A percentile compares a stretch with the other conserved stretches of the same genome.
Evolutionary conservation across 1,140 invertebrate genomes (phyloP).

Genomic region (Lepidurus couesii): DNA sequence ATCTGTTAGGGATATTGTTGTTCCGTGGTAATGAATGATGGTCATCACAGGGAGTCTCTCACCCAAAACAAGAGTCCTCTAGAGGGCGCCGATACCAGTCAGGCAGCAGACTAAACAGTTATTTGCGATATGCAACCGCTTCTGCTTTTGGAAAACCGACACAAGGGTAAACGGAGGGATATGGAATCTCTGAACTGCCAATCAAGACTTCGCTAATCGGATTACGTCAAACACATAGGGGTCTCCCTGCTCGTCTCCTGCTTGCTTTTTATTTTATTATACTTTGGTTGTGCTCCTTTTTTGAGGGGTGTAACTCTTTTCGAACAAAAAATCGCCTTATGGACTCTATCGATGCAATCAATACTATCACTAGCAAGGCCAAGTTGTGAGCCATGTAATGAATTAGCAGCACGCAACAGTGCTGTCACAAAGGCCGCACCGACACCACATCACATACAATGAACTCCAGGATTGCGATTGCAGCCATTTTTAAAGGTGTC

Average conservation of each 20-base stretch:
- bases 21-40: background rate
- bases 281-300: background rate
- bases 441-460: background rate
- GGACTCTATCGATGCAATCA: slow-evolving; percentile 7
- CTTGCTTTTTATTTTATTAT: background rate
- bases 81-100: background rate
- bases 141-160: background rate
- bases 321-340: background rate
- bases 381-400: background rate
- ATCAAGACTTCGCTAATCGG: background rate
- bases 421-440: background rate
- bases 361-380: background rate
- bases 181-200: background rate
- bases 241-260: background rate
- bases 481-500: background rate
- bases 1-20: slow-evolving; percentile 11
- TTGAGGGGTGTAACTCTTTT: background rate
- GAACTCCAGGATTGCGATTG: background rate
- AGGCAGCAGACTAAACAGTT: background rate
- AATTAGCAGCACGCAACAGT: background rate
- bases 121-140: background rate
- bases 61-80: background rate
- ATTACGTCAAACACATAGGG: slow-evolving; percentile 5
- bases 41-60: background rate
- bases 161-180: background rate